These are phyloP conservation scores for Platycheirus rosarum DNA, from an alignment of 2,888 invertebrate genomes.

Conservation along the genomic window DNA sequence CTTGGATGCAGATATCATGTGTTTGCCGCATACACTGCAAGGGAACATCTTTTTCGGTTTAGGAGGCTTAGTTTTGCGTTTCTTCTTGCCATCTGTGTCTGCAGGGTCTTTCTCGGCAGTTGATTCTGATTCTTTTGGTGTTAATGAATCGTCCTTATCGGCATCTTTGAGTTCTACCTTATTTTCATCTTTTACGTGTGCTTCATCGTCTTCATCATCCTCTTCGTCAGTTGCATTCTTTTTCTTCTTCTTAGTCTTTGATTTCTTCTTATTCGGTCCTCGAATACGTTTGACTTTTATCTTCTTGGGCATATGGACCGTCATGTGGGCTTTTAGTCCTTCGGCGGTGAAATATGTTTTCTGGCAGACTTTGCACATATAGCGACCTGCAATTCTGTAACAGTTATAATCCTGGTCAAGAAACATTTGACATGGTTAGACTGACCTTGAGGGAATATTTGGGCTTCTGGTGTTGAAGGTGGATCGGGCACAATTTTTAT, in stretches of 20 bases:
- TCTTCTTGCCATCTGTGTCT: conserved; percentile 33
- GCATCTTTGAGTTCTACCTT: conserved; percentile 6
- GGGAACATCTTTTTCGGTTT: conserved; percentile 77
- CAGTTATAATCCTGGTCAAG: background rate
- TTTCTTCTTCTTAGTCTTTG: conserved; percentile 46
- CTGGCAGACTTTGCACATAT: conserved; percentile 76
- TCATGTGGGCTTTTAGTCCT: conserved; percentile 76
- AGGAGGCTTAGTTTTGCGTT: conserved; percentile 67
- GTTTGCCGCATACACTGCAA: conserved; percentile 76
- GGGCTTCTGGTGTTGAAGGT: conserved; percentile 74
- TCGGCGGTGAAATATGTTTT: conserved; percentile 77
- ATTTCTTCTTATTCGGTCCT: conserved; percentile 63
- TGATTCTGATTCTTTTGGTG: conserved; percentile 28
- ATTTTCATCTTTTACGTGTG: background rate
- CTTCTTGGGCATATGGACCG: conserved; percentile 74
- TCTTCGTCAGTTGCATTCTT: conserved; percentile 29
- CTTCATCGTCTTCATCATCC: conserved; percentile 26
- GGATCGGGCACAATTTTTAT: conserved; percentile 55
- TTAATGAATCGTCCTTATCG: background rate
- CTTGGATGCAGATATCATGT: conserved; percentile 77
- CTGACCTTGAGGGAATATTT: conserved; percentile 76
- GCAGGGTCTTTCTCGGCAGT: conserved; percentile 32
- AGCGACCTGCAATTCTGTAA: conserved; percentile 75
- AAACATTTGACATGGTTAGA: background rate
- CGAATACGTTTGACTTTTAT: conserved; percentile 73